Percentiles rank a stretch among this genome's conserved stretches.
Evolutionary conservation across 2,888 invertebrate genomes (phyloP).

Genomic region (Pyrocoelia pectoralis): DNA sequence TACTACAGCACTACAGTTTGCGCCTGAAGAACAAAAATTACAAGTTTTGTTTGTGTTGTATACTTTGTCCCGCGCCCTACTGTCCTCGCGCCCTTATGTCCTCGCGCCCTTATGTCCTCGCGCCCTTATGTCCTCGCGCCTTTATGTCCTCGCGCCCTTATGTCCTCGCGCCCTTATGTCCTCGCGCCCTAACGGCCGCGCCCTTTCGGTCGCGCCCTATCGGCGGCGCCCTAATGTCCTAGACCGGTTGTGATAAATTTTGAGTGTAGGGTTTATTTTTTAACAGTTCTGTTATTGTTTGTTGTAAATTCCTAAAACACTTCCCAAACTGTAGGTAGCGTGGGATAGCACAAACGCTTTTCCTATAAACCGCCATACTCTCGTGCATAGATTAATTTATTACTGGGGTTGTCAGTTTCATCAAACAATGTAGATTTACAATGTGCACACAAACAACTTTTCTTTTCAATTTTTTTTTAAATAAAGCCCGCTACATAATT

Average conservation of each 20-base stretch:
- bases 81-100: too few species aligned
- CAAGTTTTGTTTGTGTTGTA: too few species aligned
- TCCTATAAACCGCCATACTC: neutral
- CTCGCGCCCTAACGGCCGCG: too few species aligned
- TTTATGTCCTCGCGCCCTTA: too few species aligned
- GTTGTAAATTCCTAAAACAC: slow-evolving; percentile 4
- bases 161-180: too few species aligned
- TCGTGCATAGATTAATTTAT: slow-evolving; percentile 4
- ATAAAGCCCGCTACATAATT: neutral
- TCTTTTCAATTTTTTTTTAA: neutral
- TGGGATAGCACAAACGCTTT: slow-evolving; percentile 2
- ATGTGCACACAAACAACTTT: neutral
- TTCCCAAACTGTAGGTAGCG: neutral
- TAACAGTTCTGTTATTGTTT: slow-evolving; percentile 2
- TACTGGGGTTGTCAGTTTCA: neutral
- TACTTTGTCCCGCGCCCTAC: too few species aligned
- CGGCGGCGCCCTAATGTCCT: too few species aligned
- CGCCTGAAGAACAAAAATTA: too few species aligned
- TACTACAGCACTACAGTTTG: too few species aligned
- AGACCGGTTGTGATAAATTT: slow-evolving; percentile 2
- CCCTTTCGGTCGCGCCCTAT: too few species aligned
- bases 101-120: too few species aligned
- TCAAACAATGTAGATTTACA: slow-evolving; percentile 4
- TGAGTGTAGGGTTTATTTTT: slow-evolving; percentile 3
- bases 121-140: too few species aligned